phyloP scores from a whole-genome alignment of 2,113 vertebrate genomes.

The Syngnathoides biaculeatus region DNA sequence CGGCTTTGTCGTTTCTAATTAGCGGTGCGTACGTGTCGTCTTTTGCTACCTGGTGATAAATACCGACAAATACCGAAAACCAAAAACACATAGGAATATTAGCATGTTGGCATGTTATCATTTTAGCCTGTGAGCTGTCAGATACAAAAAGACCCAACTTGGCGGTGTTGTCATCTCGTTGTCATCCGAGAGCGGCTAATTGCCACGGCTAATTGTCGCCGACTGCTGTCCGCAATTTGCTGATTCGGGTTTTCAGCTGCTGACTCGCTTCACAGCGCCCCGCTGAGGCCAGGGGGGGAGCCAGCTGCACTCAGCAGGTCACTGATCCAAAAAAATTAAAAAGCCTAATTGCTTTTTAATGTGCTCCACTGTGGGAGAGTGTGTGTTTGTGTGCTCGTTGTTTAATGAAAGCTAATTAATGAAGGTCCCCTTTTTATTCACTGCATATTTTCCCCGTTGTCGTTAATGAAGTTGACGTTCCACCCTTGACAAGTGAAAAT shows the following conservation, averaged over 20 bases:
- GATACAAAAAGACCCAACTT: background rate
- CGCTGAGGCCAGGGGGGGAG: slow-evolving; percentile 27
- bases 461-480: background rate
- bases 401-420: slow-evolving; percentile 2
- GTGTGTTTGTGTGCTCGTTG: slow-evolving; percentile 6
- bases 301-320: slow-evolving; percentile 49
- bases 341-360: slow-evolving; percentile 66
- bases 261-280: slow-evolving; percentile 7
- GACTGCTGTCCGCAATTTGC: background rate
- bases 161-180: background rate
- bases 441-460: too few relatives aligned
- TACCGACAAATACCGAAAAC: background rate
- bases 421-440: background rate
- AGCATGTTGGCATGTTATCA: background rate
- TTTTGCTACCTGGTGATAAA: background rate
- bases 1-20: background rate
- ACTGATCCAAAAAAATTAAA: slow-evolving; percentile 44
- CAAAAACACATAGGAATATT: background rate
- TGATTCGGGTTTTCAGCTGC: background rate
- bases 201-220: background rate
- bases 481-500: too few relatives aligned
- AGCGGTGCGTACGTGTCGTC: background rate
- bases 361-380: slow-evolving; percentile 26
- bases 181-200: background rate
- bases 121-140: background rate